Base-by-base conservation (phyloP, 2,113 vertebrate genomes). In the Ammodytes dubius region DNA sequence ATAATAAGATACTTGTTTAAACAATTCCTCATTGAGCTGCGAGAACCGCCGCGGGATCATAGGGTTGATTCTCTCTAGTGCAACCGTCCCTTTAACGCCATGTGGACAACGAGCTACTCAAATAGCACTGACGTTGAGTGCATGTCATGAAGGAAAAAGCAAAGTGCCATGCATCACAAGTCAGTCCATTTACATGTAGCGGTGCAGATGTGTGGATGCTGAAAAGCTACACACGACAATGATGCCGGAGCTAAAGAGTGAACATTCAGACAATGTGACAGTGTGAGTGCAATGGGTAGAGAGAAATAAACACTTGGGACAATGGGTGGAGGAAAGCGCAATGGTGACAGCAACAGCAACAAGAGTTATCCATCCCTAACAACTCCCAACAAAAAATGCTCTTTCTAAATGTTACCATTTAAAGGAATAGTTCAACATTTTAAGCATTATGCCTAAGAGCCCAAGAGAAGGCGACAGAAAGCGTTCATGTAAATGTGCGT, bases 141-240 rank as follows among this genome's bases (percentile, higher is more conserved):
- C 78, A 83, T 86, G 86, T 85, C 5, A 77, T 88, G 79, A 82
- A 83, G 83, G 82, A 77, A 77, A 27, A 91, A 89, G 84, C 73
- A 86, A 73, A 90, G 85, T 88, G 90, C 79, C 89, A 92, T 90
- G 93, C 93, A 90, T 85, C 85, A 82, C 87, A 83, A 83, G 87
- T 89, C 86, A 74, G 69, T 76, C 72, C 74, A 2, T 82, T 75
- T 71, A 61, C 64, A 88, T 81, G 85, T 75, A 74, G 81, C 75
- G 15, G 72, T 77, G 84, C 84, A 87, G 83, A 87, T 88, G 87
- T 82, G 80, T 59, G 69, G 82, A 88, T 77, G 84, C 68, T 78
- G 65, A 74, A 27, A 27, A 70, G 80, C 70, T 54, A 60, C 77
- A 79, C 47, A 54, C 27, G 27, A 66, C 73, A 27, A 79, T 73